Percentiles rank a stretch among this genome's conserved stretches.
These are phyloP conservation scores for Hirundo rustica DNA, from an alignment of 2,797 vertebrate genomes.

Conservation along the genomic window DNA sequence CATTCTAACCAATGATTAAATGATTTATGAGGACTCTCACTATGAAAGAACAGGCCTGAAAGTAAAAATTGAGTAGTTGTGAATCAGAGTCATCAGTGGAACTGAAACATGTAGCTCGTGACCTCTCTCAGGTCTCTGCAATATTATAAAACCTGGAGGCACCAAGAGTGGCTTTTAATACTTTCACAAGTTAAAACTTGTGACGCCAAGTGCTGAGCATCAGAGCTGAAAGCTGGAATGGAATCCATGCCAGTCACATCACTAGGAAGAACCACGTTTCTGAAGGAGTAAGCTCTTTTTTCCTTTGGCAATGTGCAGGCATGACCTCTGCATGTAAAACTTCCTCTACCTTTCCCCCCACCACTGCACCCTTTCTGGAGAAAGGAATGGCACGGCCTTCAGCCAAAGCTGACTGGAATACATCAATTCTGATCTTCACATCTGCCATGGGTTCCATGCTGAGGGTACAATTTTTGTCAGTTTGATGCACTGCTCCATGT, in stretches of 20 bases:
- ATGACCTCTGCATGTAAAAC: background rate
- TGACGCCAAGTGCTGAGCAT: background rate
- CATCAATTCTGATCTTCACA: background rate
- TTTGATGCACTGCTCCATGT: background rate
- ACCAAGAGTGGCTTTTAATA: background rate
- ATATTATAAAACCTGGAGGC: background rate
- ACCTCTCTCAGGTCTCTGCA: background rate
- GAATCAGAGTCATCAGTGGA: background rate
- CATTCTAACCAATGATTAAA: background rate
- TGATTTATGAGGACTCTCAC: background rate
- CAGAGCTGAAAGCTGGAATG: background rate
- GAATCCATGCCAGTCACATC: background rate
- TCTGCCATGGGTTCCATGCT: background rate
- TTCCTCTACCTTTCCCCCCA: background rate
- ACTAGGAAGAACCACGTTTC: background rate
- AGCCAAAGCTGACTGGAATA: background rate
- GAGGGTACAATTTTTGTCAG: background rate
- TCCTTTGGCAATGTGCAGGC: background rate
- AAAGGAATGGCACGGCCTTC: background rate
- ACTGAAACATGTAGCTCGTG: rapidly evolving
- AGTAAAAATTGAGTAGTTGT: background rate
- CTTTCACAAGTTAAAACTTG: background rate
- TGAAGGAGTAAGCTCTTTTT: background rate
- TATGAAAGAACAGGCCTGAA: background rate
- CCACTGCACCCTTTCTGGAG: background rate